Evolutionary conservation across 2,888 invertebrate genomes (phyloP).

Genomic region (Drosophila heteroneura): DNA sequence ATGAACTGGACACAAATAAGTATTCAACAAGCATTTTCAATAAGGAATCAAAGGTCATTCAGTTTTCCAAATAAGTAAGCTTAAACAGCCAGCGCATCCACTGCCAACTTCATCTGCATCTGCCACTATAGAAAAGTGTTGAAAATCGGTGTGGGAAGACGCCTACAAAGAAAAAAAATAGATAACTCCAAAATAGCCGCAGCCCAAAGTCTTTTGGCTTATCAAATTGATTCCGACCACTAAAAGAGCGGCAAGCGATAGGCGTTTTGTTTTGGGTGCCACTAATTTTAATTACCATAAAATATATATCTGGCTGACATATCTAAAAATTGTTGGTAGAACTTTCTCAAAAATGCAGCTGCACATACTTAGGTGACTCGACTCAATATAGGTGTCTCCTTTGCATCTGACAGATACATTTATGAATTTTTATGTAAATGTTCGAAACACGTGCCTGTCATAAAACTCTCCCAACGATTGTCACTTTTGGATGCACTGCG

Average conservation of each 20-base stretch:
- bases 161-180: slow-evolving; percentile 52
- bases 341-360: slow-evolving; percentile 65
- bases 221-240: slow-evolving; percentile 66
- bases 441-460: slow-evolving; percentile 65
- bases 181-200: slow-evolving; percentile 41
- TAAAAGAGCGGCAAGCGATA: slow-evolving; percentile 50
- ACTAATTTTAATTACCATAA: slow-evolving; percentile 72
- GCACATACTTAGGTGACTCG: slow-evolving; percentile 46
- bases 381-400: neutral
- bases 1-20: slow-evolving; percentile 8
- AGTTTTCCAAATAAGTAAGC: slow-evolving; percentile 15
- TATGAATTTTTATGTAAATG: slow-evolving; percentile 71
- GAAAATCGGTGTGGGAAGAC: slow-evolving; percentile 65
- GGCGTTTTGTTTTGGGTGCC: slow-evolving; percentile 61
- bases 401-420: slow-evolving; percentile 63
- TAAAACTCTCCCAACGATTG: slow-evolving; percentile 65
- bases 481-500: slow-evolving; percentile 47
- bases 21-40: slow-evolving; percentile 24
- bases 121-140: slow-evolving; percentile 57
- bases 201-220: slow-evolving; percentile 60
- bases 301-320: slow-evolving; percentile 41
- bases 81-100: slow-evolving; percentile 1
- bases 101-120: slow-evolving; percentile 18
- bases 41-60: slow-evolving; percentile 31
- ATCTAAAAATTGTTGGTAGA: slow-evolving; percentile 46